Evolutionary conservation across 2,797 vertebrate genomes (phyloP).

Genomic region (Anabas testudineus): DNA sequence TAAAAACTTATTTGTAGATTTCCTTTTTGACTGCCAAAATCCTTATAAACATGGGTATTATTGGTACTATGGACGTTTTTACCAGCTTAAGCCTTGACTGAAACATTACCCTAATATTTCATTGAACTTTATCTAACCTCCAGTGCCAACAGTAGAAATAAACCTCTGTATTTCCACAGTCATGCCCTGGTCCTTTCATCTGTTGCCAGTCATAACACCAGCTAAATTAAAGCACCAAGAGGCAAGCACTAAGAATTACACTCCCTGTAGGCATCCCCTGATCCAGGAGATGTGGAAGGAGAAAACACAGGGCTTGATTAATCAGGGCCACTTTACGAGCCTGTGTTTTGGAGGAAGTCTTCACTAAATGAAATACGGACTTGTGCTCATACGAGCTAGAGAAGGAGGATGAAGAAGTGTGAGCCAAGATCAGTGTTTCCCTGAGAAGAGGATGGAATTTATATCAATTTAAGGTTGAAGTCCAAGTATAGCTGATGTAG

Average conservation of each 20-base stretch:
- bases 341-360: slow-evolving; percentile 93
- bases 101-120: slow-evolving; percentile 82
- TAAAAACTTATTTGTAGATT: neutral
- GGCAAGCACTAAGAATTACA: slow-evolving; percentile 86
- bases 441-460: slow-evolving; percentile 46
- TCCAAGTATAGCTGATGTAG: slow-evolving; percentile 19
- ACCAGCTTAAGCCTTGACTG: slow-evolving; percentile 50
- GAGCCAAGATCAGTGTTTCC: slow-evolving; percentile 39
- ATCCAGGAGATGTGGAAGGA: slow-evolving; percentile 76
- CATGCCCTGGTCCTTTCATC: slow-evolving; percentile 88
- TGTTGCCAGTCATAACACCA: slow-evolving; percentile 89
- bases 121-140: slow-evolving; percentile 91
- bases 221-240: slow-evolving; percentile 89
- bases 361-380: slow-evolving; percentile 91
- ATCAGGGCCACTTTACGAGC: slow-evolving; percentile 85
- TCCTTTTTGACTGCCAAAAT: too few species aligned
- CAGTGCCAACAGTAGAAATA: slow-evolving; percentile 90
- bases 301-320: slow-evolving; percentile 87
- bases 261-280: slow-evolving; percentile 78
- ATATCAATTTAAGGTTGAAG: slow-evolving; percentile 36
- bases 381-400: slow-evolving; percentile 63
- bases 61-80: slow-evolving; percentile 55
- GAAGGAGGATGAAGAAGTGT: slow-evolving; percentile 78
- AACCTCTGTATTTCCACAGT: slow-evolving; percentile 86
- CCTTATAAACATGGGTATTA: slow-evolving; percentile 29